Evolutionary conservation across 2,888 invertebrate genomes (phyloP), one percentile per base, ranked within the genome.

Genomic region (Leucozona laternaria): DNA sequence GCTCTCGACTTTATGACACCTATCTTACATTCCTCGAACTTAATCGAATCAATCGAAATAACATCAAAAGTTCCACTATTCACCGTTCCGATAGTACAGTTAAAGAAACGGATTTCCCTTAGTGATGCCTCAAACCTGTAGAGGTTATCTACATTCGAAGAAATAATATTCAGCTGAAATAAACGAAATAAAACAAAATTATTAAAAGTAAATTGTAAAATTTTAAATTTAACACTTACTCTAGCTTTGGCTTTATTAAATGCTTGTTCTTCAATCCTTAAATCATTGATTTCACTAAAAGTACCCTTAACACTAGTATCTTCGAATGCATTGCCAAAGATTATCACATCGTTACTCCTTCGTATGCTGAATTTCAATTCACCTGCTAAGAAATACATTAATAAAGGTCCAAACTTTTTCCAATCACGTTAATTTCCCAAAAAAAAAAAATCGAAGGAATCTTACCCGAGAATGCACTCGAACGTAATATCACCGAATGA

Each of bases 41-140:
- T 88, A 13, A 93, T 90, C 53, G 91, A 90, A 83, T 90, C 89
- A 64, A 93, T 92, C 6, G 89, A 90, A 40, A 91, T 90, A n/a
- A 92, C 91, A 89, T 92, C 91, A 77, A 93, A 93, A 6, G 93
- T 91, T 4, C 89, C 89, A 2, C 89, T 87, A 57, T 89, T 89
- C 11, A 93, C 89, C 2, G 83, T 90, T 10, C 89, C 90, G 48
- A 93, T 92, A 11, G 81, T 90, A 75, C 91, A 91, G 73, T 91
- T 90, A 43, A 86, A 88, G 53, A 92, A 91, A 20, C 88, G 89
- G 5, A 93, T 91, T 76, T 91, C 91, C 34, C 90, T 90, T 78
- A 93, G 88, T 4, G 91, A 91, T 2, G 91, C 90, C 28, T 91
- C 91, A 50, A 92, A 91, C 22, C 91, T 89, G 64, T 90, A 89